Evolutionary conservation across 2,888 invertebrate genomes (phyloP).

Genomic region (Caenorhabditis imperialis): DNA sequence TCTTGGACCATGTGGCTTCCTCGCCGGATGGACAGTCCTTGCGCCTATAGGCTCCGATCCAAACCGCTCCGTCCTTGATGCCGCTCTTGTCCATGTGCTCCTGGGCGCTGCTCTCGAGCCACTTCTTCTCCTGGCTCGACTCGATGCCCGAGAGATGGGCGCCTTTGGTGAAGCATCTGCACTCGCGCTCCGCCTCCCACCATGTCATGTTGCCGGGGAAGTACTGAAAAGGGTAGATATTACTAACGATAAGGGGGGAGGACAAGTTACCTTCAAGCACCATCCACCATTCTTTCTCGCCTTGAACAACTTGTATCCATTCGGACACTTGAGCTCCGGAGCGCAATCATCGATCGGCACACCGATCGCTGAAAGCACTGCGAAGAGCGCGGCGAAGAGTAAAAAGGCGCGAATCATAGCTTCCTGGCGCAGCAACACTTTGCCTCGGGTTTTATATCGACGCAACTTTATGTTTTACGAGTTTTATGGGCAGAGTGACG

Average conservation of each 20-base stretch:
- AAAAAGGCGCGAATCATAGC: slow-evolving; percentile 10
- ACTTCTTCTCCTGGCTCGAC: slow-evolving; percentile 2
- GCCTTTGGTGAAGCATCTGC: slow-evolving; percentile 23
- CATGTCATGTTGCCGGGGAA: slow-evolving; percentile 37
- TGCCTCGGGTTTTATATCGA: too few relatives aligned
- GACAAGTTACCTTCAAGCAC: slow-evolving; percentile 29
- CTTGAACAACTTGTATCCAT: slow-evolving; percentile 11
- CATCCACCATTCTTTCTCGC: slow-evolving; percentile 18
- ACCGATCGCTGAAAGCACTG: slow-evolving; percentile 2
- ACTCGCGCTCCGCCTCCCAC: slow-evolving; percentile 49
- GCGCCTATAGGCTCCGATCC: slow-evolving; percentile 48
- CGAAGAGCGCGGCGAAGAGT: not conserved
- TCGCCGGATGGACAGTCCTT: slow-evolving; percentile 33
- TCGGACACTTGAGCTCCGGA: slow-evolving; percentile 12
- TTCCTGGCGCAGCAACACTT: slow-evolving; percentile 8
- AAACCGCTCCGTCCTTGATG: slow-evolving; percentile 22
- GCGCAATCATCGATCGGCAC: slow-evolving; percentile 9
- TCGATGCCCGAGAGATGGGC: slow-evolving; percentile 41
- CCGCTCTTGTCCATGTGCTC: not conserved
- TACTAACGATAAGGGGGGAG: not conserved
- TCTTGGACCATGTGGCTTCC: not conserved
- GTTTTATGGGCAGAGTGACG: too few relatives aligned
- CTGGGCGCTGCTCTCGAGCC: slow-evolving; percentile 17
- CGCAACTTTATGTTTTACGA: too few relatives aligned
- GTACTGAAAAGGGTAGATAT: slow-evolving; percentile 2